Evolutionary conservation across 2,888 invertebrate species (phyloP), one percentile per base, ranked within the genome.

Genomic region (Ligdia adustata): DNA sequence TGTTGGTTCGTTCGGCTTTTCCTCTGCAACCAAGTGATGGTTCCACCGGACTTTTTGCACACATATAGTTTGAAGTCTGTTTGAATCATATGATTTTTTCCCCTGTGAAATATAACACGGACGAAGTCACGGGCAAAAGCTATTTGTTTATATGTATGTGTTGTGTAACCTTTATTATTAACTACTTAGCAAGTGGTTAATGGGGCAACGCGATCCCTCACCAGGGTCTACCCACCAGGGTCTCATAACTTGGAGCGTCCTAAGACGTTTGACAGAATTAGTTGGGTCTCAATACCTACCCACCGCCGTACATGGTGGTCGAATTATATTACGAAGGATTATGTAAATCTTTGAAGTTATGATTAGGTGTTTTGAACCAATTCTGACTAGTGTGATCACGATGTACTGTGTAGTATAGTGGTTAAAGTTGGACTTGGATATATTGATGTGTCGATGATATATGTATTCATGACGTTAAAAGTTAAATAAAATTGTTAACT

Each of bases 261-360:
- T 61, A 56, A 62, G 56, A 64, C 58, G 62, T 68, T 71, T 60
- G 57, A 53, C 61, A 57, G 66, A 60, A 69, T 75, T 55, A 46
- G 47, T 56, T 48, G 34, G 49, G 28, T 13, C 29, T 9, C 32
- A 14, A 26, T 26, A 14, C 7, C 34, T 22, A 13, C n/a, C 9
- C 1, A 13, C 9, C 2, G 1, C 6, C 4, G 9, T 15, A 15
- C 32, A 37, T 18, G 7, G 35, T 11, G 29, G 14, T 18, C n/a
- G 47, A 26, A 41, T 47, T 35, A 41, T 22, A 28, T 18, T 5
- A 16, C 32, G 26, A 7, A 7, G 32, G 41, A 16, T 26, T 48
- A 38, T 37, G 34, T 20, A 13, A 1, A 15, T 12, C 13, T 26
- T 34, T 29, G 31, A 33, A 48, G 37, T 42, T 48, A 26, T 42